Evolutionary conservation across 2,888 invertebrate species (phyloP).

Genomic region (Troides oblongomaculatus): DNA sequence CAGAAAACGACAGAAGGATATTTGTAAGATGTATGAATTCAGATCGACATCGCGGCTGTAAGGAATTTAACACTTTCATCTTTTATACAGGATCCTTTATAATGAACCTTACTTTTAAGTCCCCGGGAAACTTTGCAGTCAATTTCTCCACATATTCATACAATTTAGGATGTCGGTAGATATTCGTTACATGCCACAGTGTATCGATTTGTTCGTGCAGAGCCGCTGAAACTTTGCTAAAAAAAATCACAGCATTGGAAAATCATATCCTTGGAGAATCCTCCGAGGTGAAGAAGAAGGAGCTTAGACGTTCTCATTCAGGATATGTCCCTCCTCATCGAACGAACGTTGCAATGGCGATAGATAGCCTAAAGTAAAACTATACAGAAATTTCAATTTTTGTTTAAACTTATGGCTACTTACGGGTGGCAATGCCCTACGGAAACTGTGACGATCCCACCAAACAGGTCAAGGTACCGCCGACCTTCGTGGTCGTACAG

Average conservation of each 20-base stretch:
- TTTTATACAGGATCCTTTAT: background rate
- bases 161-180: conserved; percentile 94
- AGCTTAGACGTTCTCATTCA: too few species aligned
- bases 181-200: conserved; percentile 95
- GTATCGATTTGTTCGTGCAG: conserved; percentile 88
- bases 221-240: conserved; percentile 90
- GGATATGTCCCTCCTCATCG: too few species aligned
- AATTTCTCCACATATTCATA: conserved; percentile 94
- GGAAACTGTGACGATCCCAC: conserved; percentile 97
- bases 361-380: conserved; percentile 68
- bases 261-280: too few species aligned
- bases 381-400: conserved; percentile 2
- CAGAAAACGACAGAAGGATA: too few species aligned
- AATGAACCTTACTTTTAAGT: conserved; percentile 84
- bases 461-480: conserved; percentile 96
- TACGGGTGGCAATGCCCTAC: conserved; percentile 99
- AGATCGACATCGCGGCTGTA: too few species aligned
- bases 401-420: conserved; percentile 57
- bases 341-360: conserved; percentile 56
- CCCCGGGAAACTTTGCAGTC: conserved; percentile 88
- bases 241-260: conserved; percentile 34
- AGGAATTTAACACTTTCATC: background rate
- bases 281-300: too few species aligned
- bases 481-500: conserved; percentile 91
- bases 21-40: too few species aligned